Conservation (phyloP, 2,113 vertebrate genomes). For the Cheirogaleus medius region DNA sequence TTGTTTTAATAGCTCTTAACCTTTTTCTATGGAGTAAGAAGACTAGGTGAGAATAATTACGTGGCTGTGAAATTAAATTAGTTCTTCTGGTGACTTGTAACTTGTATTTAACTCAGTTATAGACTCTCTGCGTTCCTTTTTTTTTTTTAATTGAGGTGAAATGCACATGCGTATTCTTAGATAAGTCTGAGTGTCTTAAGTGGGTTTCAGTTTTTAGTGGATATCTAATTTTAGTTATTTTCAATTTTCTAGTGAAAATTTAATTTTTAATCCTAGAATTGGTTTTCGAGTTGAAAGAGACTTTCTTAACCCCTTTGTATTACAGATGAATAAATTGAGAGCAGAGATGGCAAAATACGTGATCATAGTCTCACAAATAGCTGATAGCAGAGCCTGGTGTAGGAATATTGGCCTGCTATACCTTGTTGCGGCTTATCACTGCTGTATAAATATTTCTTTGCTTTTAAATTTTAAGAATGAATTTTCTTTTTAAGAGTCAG, state of each 20-base stretch:
- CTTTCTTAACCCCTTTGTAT: not conserved
- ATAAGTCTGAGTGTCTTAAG: not conserved
- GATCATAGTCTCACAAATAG: not conserved
- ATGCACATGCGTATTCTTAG: not conserved
- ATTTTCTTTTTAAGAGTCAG: conserved; percentile 32
- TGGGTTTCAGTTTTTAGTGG: conserved; percentile 38
- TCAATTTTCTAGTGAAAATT: conserved; percentile 44
- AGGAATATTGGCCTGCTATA: not conserved
- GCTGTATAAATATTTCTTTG: not conserved
- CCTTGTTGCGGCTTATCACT: not conserved
- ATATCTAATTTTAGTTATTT: conserved; percentile 32
- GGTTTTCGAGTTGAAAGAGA: conserved; percentile 40
- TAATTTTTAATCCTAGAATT: conserved; percentile 41
- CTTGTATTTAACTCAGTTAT: not conserved
- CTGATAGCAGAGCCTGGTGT: not conserved
- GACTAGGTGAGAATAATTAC: not conserved
- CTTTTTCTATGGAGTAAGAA: conserved; percentile 14
- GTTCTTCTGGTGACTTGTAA: not conserved
- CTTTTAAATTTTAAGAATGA: conserved; percentile 49
- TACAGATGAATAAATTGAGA: conserved; percentile 18
- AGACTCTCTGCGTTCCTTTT: not conserved
- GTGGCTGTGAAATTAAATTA: conserved; percentile 4
- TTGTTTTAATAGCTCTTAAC: conserved; percentile 24
- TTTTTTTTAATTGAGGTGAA: conserved; percentile 17
- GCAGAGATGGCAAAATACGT: not conserved